Evolutionary conservation across 2,797 vertebrate genomes (phyloP).

Genomic region (Alosa sapidissima): DNA sequence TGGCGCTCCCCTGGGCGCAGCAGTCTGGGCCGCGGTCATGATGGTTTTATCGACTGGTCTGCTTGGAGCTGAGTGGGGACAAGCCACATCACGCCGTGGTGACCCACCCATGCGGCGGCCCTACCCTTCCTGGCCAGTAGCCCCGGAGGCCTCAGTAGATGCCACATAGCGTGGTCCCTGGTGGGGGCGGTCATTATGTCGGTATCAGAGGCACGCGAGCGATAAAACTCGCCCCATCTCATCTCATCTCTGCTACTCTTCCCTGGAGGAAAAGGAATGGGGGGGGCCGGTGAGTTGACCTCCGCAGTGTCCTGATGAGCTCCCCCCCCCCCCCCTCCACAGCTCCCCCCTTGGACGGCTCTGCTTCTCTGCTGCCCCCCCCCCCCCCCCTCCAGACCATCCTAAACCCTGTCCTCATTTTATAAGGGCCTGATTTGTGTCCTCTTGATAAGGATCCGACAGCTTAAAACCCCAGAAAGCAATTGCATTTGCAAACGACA

Average conservation of each 20-base stretch:
- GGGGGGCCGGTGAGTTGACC: neutral
- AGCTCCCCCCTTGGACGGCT: neutral
- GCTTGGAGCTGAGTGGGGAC: neutral
- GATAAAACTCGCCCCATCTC: neutral
- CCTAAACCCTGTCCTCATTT: neutral
- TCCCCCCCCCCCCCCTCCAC: neutral
- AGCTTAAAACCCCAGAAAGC: neutral
- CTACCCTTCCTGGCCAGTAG: constrained; percentile 23
- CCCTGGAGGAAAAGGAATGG: too few species aligned
- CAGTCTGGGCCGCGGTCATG: neutral
- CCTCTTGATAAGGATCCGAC: neutral
- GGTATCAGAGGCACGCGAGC: constrained; percentile 26
- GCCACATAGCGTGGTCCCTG: constrained; percentile 37
- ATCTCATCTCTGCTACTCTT: neutral
- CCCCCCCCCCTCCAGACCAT: neutral
- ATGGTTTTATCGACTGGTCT: neutral
- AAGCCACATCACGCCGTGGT: too few species aligned
- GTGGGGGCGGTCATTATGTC: constrained; percentile 37
- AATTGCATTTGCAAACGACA: neutral
- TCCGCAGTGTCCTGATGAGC: neutral
- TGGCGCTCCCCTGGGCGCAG: neutral
- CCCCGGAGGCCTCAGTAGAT: neutral
- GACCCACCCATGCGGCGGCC: neutral
- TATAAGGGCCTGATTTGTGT: neutral
- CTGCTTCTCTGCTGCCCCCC: neutral